Evolutionary conservation across 2,797 vertebrate species (phyloP).

Genomic region (Clangula hyemalis): DNA sequence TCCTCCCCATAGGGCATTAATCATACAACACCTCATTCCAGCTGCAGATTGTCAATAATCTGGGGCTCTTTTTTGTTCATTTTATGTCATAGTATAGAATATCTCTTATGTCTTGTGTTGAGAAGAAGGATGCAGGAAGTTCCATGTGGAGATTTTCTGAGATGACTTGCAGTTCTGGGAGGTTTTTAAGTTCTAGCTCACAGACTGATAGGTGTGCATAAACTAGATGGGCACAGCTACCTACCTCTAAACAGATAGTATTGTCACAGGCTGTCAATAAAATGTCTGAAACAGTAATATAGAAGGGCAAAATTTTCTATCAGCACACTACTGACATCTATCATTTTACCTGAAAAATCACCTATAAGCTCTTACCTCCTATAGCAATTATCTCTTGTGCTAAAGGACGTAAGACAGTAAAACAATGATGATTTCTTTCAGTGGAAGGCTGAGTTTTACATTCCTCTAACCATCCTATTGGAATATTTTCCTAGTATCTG

Average conservation of each 20-base stretch:
- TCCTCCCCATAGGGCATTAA: constrained; percentile 58
- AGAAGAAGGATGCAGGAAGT: not conserved
- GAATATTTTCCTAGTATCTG: not conserved
- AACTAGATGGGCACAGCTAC: not conserved
- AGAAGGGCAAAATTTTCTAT: not conserved
- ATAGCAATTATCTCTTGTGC: not conserved
- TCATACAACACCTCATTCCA: constrained; percentile 59
- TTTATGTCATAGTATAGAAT: constrained; percentile 30
- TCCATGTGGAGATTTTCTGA: not conserved
- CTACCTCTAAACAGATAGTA: not conserved
- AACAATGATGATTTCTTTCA: not conserved
- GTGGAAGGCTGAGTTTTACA: not conserved
- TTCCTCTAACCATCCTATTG: not conserved
- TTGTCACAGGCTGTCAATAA: not conserved
- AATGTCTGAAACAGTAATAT: not conserved
- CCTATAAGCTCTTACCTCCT: not conserved
- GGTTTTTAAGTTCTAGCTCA: constrained; percentile 6
- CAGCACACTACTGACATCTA: not conserved
- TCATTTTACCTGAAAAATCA: not conserved
- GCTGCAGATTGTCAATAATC: constrained; percentile 58
- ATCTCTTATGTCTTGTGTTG: constrained; percentile 6
- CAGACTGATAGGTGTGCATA: not conserved
- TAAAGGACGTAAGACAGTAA: not conserved
- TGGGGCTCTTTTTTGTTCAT: not conserved
- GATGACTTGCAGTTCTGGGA: constrained; percentile 16